phyloP scores from a whole-genome alignment of 2,888 invertebrate species.

The Amiota communis region DNA sequence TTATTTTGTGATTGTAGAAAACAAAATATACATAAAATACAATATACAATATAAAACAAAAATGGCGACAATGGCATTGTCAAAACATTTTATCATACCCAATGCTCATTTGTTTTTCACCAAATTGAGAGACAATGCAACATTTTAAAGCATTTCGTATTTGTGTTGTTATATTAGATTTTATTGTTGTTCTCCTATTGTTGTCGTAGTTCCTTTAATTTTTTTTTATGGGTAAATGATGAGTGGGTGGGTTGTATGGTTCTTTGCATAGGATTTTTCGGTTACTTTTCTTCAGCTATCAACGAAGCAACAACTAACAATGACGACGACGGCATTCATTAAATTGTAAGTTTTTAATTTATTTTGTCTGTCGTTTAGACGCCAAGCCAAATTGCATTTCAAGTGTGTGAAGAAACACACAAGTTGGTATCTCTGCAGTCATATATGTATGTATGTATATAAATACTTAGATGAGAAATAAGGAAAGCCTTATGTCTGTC shows the following conservation, averaged over 20 bases:
- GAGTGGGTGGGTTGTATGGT: background rate
- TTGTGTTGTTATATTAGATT: background rate
- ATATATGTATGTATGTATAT: too few relatives aligned
- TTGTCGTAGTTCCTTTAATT: background rate
- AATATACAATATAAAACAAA: too few relatives aligned
- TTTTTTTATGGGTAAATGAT: background rate
- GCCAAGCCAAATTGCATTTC: slow-evolving; percentile 17
- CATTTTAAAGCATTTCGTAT: background rate
- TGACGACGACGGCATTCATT: slow-evolving; percentile 6
- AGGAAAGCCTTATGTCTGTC: too few relatives aligned
- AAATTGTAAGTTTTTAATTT: slow-evolving; percentile 23
- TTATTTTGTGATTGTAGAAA: too few relatives aligned
- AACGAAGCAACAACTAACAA: background rate
- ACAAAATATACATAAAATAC: too few relatives aligned
- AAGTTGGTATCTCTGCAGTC: too few relatives aligned
- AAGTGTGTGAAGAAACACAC: background rate
- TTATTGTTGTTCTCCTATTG: background rate
- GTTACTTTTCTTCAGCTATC: too few relatives aligned
- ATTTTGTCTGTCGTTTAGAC: slow-evolving; percentile 21
- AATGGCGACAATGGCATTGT: too few relatives aligned
- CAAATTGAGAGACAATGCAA: slow-evolving; percentile 1
- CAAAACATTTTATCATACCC: too few relatives aligned
- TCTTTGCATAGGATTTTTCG: too few relatives aligned
- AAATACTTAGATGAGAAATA: too few relatives aligned
- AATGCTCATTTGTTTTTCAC: too few relatives aligned